These are phyloP conservation scores for Mycetomoellerius zeteki DNA, from an alignment of 1,140 invertebrate species.

Conservation along the genomic window DNA sequence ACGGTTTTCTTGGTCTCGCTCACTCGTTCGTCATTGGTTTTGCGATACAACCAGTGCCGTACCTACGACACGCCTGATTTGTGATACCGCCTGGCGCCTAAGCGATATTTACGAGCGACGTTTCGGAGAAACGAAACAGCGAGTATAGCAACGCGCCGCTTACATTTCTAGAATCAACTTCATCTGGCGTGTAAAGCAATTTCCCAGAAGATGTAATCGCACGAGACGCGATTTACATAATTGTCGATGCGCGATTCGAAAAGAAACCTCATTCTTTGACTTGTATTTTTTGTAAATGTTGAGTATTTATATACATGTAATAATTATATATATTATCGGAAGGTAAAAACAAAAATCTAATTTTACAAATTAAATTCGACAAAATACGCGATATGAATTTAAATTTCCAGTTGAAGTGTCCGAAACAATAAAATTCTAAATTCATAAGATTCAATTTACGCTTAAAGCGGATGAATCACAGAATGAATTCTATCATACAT, in stretches of 20 bases:
- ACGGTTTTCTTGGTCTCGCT: conserved; percentile 51
- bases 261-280: neutral
- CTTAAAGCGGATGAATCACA: neutral
- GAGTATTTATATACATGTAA: neutral
- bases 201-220: conserved; percentile 14
- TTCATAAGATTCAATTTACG: neutral
- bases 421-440: neutral
- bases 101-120: conserved; percentile 76
- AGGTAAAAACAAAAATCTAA: neutral
- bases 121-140: conserved; percentile 72
- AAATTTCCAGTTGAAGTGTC: neutral
- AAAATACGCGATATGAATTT: neutral
- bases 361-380: neutral
- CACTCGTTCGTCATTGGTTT: conserved; percentile 71
- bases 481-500: neutral
- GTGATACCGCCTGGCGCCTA: conserved; percentile 73
- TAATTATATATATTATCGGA: neutral
- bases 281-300: neutral
- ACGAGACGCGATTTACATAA: neutral
- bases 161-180: conserved; percentile 53
- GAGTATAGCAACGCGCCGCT: conserved; percentile 7
- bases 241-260: neutral
- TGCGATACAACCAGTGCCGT: conserved; percentile 74
- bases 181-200: conserved; percentile 32
- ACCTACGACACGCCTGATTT: conserved; percentile 73